Evolutionary conservation across 2,113 vertebrate species (phyloP).

Genomic region (Lamprologus tigripictilis): DNA sequence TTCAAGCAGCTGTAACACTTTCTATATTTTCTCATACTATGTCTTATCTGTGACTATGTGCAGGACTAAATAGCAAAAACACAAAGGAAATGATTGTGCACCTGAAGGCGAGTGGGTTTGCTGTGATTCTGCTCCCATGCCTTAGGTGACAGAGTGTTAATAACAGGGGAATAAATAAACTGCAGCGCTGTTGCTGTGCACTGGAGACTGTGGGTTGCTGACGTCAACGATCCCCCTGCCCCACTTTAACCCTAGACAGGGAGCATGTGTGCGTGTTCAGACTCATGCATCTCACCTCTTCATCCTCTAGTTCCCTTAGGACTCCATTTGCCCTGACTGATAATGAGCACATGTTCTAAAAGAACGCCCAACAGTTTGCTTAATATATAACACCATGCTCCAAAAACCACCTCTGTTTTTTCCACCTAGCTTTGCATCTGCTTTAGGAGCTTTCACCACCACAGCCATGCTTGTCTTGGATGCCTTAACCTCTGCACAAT

Average conservation of each 20-base stretch:
- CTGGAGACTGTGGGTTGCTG: not conserved
- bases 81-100: not conserved
- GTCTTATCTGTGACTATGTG: not conserved
- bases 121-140: not conserved
- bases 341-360: not conserved
- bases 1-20: not conserved
- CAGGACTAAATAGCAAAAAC: not conserved
- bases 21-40: not conserved
- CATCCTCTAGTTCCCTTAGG: not conserved
- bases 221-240: not conserved
- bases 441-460: not conserved
- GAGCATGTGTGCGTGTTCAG: not conserved
- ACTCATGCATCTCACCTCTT: not conserved
- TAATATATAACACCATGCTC: not conserved
- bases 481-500: not conserved
- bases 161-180: not conserved
- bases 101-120: not conserved
- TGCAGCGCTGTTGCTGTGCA: not conserved
- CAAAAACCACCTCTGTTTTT: not conserved
- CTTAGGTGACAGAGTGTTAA: not conserved
- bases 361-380: not conserved
- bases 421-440: not conserved
- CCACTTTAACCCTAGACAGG: not conserved
- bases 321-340: not conserved
- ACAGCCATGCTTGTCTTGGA: not conserved